These are phyloP conservation scores for Holocentrus rufus DNA, from an alignment of 2,797 vertebrate genomes.

Conservation along the genomic window DNA sequence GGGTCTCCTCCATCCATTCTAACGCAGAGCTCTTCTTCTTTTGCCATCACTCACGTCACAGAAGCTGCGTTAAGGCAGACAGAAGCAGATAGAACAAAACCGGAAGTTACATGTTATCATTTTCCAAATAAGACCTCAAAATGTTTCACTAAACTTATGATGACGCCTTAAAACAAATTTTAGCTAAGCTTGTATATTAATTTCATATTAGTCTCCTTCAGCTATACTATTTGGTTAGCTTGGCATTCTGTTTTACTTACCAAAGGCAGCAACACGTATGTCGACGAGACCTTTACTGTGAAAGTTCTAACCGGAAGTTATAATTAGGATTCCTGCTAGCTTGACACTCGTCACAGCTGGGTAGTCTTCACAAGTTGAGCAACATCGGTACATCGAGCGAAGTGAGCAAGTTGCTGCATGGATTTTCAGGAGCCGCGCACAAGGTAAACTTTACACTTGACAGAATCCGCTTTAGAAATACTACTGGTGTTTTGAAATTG, in stretches of 20 bases:
- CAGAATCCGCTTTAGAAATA: neutral
- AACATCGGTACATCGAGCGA: constrained; percentile 58
- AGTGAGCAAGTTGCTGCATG: constrained; percentile 58
- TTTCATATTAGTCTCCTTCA: rapidly evolving
- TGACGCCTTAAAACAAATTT: neutral
- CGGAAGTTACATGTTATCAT: constrained; percentile 2
- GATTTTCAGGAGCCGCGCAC: constrained; percentile 65
- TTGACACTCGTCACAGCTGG: constrained; percentile 67
- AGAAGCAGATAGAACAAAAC: neutral
- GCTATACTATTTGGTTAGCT: neutral
- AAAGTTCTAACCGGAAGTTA: constrained; percentile 8
- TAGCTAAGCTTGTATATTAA: neutral
- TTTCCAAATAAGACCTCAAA: constrained; percentile 34
- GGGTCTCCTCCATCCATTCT: neutral
- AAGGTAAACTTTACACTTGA: constrained; percentile 64
- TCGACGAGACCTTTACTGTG: constrained; percentile 26
- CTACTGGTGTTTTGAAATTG: rapidly evolving
- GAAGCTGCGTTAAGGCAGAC: neutral
- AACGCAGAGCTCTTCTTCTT: neutral
- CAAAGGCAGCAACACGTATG: too few species aligned
- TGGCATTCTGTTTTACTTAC: too few species aligned
- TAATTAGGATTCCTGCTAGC: rapidly evolving
- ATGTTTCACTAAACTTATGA: neutral
- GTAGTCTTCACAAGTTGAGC: constrained; percentile 65
- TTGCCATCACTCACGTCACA: constrained; percentile 21